Evolutionary conservation across 2,113 vertebrate species (phyloP).

Genomic region (Oreochromis tanganicae): DNA sequence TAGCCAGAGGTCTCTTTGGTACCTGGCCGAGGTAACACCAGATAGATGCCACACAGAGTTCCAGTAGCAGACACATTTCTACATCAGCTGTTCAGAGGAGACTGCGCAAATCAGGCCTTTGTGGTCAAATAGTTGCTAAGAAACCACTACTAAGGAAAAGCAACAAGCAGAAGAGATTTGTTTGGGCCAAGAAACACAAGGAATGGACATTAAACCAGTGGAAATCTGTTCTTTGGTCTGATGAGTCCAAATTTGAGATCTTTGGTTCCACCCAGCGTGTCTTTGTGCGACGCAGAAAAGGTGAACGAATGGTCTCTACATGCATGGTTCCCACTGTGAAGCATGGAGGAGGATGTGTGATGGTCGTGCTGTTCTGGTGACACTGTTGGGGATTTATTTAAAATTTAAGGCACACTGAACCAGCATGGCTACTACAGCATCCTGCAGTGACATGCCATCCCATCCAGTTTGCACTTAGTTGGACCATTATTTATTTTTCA

Average conservation of each 20-base stretch:
- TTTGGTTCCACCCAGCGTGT: no score
- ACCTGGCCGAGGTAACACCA: background rate
- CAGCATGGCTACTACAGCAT: background rate
- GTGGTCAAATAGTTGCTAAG: background rate
- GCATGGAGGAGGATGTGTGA: no score
- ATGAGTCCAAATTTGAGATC: no score
- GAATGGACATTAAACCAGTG: background rate
- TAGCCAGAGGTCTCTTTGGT: no score
- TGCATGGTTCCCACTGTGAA: no score
- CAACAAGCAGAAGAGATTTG: background rate
- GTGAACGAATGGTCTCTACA: no score
- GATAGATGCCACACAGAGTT: background rate
- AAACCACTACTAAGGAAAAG: background rate
- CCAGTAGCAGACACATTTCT: background rate
- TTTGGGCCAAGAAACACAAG: background rate
- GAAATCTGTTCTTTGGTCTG: background rate
- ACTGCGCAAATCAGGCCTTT: rapidly evolving
- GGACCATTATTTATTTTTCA: background rate
- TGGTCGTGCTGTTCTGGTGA: no score
- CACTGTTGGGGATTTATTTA: no score
- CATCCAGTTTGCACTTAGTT: background rate
- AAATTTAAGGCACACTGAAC: no score
- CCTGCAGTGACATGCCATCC: background rate
- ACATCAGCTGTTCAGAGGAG: background rate
- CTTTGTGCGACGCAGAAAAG: no score